These are phyloP conservation scores for Ailurus styani DNA, from an alignment of 2,113 vertebrate genomes.

Conservation along the genomic window DNA sequence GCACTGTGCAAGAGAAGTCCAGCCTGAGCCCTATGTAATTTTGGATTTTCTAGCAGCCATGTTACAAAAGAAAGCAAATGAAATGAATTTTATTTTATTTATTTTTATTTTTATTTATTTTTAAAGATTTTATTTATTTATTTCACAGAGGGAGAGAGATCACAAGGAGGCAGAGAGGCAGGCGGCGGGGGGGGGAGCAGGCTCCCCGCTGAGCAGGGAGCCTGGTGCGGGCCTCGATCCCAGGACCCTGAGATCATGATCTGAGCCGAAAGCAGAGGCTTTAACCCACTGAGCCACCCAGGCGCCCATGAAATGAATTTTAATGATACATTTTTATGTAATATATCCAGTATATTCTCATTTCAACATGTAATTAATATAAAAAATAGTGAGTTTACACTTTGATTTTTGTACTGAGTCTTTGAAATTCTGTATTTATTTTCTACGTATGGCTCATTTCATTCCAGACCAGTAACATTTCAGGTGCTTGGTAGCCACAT, in stretches of 20 bases:
- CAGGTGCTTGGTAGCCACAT: not conserved
- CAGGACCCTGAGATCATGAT: no score
- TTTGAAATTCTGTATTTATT: not conserved
- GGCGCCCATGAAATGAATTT: not conserved
- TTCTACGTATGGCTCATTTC: not conserved
- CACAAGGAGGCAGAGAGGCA: no score
- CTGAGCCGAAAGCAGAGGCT: no score
- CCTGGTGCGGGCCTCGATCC: no score
- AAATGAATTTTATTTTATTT: not conserved
- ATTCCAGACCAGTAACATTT: not conserved
- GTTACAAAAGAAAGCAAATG: not conserved
- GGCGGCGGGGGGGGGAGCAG: no score
- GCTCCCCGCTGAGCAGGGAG: no score
- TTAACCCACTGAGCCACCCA: no score
- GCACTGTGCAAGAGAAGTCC: not conserved
- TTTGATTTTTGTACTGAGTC: not conserved
- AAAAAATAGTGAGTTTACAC: not conserved
- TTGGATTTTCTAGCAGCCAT: not conserved
- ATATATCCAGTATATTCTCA: not conserved
- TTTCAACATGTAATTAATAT: not conserved
- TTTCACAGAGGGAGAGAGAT: no score
- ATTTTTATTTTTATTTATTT: no score
- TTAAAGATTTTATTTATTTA: no score
- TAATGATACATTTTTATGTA: not conserved
- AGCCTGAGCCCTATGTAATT: not conserved